Evolutionary conservation across 2,797 vertebrate species (phyloP).

Genomic region (Alauda arvensis): DNA sequence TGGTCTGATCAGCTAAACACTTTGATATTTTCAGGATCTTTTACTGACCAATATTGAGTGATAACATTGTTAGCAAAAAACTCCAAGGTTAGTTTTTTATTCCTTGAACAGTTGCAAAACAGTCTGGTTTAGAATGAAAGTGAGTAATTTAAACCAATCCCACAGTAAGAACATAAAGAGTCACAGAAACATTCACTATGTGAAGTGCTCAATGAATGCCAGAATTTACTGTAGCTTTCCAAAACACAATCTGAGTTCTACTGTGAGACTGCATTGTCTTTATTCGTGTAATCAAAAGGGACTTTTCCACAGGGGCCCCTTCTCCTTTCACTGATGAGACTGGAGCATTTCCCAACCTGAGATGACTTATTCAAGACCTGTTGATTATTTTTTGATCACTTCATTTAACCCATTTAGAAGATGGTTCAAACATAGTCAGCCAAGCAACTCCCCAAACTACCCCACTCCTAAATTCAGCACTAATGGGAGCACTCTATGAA

Average conservation of each 20-base stretch:
- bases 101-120: neutral
- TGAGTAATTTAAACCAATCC: neutral
- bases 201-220: neutral
- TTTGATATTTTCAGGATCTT: neutral
- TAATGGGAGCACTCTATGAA: neutral
- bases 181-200: neutral
- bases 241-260: neutral
- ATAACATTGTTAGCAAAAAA: neutral
- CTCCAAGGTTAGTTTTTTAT: neutral
- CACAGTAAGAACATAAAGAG: neutral
- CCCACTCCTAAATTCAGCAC: neutral
- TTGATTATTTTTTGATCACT: neutral
- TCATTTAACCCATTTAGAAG: neutral
- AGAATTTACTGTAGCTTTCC: neutral
- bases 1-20: neutral
- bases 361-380: neutral
- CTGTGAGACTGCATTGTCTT: neutral
- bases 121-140: neutral
- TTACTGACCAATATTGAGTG: neutral
- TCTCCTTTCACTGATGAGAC: neutral
- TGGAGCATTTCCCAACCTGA: neutral
- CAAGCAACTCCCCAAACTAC: neutral
- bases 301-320: neutral
- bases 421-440: neutral
- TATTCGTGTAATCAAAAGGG: neutral